A percentile compares a stretch with the other conserved stretches of the same genome.
phyloP scores from a whole-genome alignment of 35 echinoderm and acorn worm species.

The Nesometra sesokonis region DNA sequence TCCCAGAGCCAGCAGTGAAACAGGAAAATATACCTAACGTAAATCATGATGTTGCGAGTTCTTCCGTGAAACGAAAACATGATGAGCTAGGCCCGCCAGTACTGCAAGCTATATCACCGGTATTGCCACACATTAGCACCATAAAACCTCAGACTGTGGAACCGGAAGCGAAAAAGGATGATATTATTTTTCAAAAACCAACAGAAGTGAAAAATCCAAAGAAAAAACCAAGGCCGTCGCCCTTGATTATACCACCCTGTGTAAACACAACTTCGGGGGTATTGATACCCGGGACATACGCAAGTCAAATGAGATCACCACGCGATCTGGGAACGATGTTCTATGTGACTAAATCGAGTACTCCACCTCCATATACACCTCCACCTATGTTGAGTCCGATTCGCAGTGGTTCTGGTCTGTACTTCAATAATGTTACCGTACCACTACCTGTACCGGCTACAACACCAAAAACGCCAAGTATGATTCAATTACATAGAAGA shows the following conservation, averaged over 20 bases:
- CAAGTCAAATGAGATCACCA: conserved; percentile 94
- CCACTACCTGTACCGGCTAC: conserved; percentile 29
- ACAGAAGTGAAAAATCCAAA: conserved; percentile 23
- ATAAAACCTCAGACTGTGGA: neutral
- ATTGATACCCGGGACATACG: conserved; percentile 61
- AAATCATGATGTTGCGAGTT: neutral
- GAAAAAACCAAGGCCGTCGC: conserved; percentile 57
- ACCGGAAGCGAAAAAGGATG: too few relatives aligned
- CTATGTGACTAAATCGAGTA: conserved; percentile 42
- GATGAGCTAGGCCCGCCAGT: neutral
- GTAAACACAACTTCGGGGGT: conserved; percentile 70
- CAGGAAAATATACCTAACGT: neutral
- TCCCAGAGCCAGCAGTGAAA: neutral
- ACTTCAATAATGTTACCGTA: conserved; percentile 52
- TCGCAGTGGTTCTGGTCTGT: conserved; percentile 85
- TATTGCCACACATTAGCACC: neutral
- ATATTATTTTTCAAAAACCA: neutral
- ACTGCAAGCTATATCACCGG: neutral
- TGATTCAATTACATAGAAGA: conserved; percentile 86
- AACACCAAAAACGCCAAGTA: conserved; percentile 66
- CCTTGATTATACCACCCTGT: conserved; percentile 85
- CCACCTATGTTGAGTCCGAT: conserved; percentile 98
- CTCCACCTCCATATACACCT: conserved; percentile 94
- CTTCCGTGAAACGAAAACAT: neutral
- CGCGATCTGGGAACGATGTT: conserved; percentile 57